A percentile compares a stretch with the other conserved stretches of the same genome.
phyloP scores from a whole-genome alignment of 2,113 vertebrate species.

The Callocephalon fimbriatum region DNA sequence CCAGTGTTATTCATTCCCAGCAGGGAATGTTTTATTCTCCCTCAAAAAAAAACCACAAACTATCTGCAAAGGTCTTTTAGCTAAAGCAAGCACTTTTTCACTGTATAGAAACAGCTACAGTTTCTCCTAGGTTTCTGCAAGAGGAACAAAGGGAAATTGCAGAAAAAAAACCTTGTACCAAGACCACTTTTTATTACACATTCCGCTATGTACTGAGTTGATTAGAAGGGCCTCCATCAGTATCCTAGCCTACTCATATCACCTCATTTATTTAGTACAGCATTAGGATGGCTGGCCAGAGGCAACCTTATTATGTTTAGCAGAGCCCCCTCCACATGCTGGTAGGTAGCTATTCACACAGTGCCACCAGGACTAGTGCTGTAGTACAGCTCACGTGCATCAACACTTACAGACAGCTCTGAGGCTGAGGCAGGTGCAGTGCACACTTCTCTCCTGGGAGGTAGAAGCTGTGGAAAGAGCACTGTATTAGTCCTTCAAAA shows the following conservation, averaged over 20 bases:
- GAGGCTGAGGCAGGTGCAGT: background rate
- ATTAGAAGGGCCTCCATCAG: background rate
- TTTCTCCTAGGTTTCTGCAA: background rate
- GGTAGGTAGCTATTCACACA: background rate
- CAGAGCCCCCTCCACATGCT: background rate
- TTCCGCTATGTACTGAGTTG: background rate
- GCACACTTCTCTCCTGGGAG: background rate
- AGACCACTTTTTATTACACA: background rate
- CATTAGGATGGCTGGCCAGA: background rate
- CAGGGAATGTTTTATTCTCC: background rate
- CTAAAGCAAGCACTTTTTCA: background rate
- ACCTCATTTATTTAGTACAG: background rate
- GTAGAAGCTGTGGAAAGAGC: background rate
- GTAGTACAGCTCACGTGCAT: accelerated
- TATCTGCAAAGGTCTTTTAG: background rate
- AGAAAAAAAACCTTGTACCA: background rate
- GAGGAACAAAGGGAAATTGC: background rate
- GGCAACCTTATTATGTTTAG: background rate
- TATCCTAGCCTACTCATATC: background rate
- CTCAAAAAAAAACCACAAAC: background rate
- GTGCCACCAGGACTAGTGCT: background rate
- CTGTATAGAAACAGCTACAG: background rate
- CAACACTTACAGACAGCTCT: background rate
- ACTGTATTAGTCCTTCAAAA: background rate
- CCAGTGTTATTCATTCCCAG: background rate